These are phyloP conservation scores for Drosophila obscura DNA, from an alignment of 1,140 invertebrate genomes.

Conservation along the genomic window DNA sequence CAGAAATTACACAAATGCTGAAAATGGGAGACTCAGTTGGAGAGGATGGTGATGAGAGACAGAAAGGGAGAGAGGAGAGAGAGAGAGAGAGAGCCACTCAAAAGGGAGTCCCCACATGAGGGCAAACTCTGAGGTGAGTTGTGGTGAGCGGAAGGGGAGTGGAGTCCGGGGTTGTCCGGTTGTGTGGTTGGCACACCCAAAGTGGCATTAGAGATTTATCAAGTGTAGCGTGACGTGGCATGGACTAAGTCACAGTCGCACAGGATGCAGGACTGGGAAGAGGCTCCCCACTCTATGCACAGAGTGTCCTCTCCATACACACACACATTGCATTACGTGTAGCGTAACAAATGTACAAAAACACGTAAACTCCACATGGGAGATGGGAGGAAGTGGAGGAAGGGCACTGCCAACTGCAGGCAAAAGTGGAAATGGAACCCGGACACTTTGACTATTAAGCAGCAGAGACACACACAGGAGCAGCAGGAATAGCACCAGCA, in stretches of 20 bases:
- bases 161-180: slow-evolving; percentile 9
- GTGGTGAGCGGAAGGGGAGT: slow-evolving; percentile 2
- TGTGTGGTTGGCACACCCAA: slow-evolving; percentile 74
- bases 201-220: slow-evolving; percentile 82
- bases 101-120: slow-evolving; percentile 4
- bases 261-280: slow-evolving; percentile 26
- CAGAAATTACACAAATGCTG: slow-evolving; percentile 77
- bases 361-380: slow-evolving; percentile 66
- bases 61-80: too few species aligned
- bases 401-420: slow-evolving; percentile 58
- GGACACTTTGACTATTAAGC: slow-evolving; percentile 69
- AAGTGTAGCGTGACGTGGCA: slow-evolving; percentile 80
- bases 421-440: slow-evolving; percentile 41
- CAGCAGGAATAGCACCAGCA: slow-evolving; percentile 15
- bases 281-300: slow-evolving; percentile 15
- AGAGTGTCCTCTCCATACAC: background rate
- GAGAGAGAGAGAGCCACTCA: slow-evolving; percentile 35
- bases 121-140: slow-evolving; percentile 7
- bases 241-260: slow-evolving; percentile 54
- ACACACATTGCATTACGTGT: slow-evolving; percentile 75
- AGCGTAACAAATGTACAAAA: slow-evolving; percentile 82
- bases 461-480: slow-evolving; percentile 41
- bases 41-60: slow-evolving; percentile 9
- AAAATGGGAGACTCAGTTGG: slow-evolving; percentile 25
- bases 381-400: slow-evolving; percentile 7